Evolutionary conservation across 1,140 invertebrate genomes (phyloP), one percentile per base, ranked within the genome.

Genomic region (Drosophila cardini): DNA sequence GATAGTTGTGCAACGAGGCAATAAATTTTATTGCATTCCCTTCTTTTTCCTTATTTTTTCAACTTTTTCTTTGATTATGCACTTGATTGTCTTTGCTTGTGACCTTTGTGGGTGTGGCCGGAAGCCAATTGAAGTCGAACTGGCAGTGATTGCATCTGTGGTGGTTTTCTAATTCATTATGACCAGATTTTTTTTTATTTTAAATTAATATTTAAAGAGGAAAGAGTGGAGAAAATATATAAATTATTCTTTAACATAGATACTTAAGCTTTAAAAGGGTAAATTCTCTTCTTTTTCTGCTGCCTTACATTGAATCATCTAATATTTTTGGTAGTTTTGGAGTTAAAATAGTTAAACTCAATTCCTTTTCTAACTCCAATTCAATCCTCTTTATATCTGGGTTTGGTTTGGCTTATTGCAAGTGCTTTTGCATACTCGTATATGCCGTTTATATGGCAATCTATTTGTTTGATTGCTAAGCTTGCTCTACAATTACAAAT

Each of bases 1-100:
- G 46, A 72, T 72, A 72, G 73, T 67, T 64, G 53, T 76, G 61
- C 72, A 75, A 75, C 58, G 67, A 71, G 72, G 67, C 72, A 75
- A 75, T 75, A 63, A 75, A 71, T 34, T 75, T 76, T 76, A 76
- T 76, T 76, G 73, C 43, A 71, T 75, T 75, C 52, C 36, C n/a
- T 56, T 43, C 64, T 15, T 57, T 42, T 34, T 16, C 15, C 34
- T 42, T 15, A n/a, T 38, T 58, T 58, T 43, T 34, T 34, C n/a
- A n/a, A 34, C n/a, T 9, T 55, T 46, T 15, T 64, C 46, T 52
- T 69, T 62, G n/a, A 40, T 3, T 15, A 18, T 46, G 34, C 34
- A 13, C 8, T 65, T 56, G 10, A 36, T 3, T 45, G 40, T 26
- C 38, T 40, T 13, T 55, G 50, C 10, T 7, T 15, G 18, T 30